A percentile compares a stretch with the other conserved stretches of the same genome.
Evolutionary conservation across 2,113 vertebrate species (phyloP).

Genomic region (Tichodroma muraria): DNA sequence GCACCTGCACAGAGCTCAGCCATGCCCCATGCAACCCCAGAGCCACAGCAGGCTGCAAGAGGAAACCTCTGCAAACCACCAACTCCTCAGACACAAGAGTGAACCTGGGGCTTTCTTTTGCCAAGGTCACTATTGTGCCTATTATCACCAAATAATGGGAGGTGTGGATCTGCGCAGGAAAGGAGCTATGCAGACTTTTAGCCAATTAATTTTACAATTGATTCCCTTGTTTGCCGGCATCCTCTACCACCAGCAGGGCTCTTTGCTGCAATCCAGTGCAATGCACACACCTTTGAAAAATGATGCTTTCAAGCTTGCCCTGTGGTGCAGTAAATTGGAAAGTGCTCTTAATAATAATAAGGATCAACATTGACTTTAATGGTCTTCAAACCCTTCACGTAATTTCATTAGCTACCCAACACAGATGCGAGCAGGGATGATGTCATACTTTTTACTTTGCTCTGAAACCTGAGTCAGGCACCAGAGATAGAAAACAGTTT

Average conservation of each 20-base stretch:
- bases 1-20: background rate
- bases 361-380: constrained; percentile 82
- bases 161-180: background rate
- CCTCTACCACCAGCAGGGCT: background rate
- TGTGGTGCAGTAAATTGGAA: constrained; percentile 77
- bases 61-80: background rate
- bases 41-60: background rate
- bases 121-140: background rate
- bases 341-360: constrained; percentile 81
- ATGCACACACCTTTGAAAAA: constrained; percentile 75
- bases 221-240: constrained; percentile 14
- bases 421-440: constrained; percentile 76
- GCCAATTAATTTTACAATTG: constrained; percentile 48
- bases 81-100: background rate
- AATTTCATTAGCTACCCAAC: constrained; percentile 79
- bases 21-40: background rate
- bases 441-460: constrained; percentile 75
- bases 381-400: constrained; percentile 72
- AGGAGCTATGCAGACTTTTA: background rate
- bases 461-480: constrained; percentile 77
- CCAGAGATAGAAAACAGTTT: constrained; percentile 77
- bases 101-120: background rate
- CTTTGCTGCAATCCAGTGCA: constrained; percentile 29
- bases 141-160: constrained; percentile 32
- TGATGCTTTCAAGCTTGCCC: constrained; percentile 72